Base-by-base conservation (phyloP, 2,888 invertebrate genomes). In the Ichneumoninae sp. region DNA sequence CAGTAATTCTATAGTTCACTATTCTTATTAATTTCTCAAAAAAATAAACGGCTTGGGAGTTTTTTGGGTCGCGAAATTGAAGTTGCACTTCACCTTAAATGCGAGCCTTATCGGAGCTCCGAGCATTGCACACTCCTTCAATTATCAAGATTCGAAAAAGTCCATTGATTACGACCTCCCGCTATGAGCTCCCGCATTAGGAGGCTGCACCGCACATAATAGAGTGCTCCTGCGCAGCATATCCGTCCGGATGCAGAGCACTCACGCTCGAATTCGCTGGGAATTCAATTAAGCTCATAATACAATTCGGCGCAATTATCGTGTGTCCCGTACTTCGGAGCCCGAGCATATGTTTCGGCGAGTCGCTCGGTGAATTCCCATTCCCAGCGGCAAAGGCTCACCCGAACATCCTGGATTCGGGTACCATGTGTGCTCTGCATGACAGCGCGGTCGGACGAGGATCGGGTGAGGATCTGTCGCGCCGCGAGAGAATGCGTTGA, bases 401-500 rank as follows among this genome's bases (percentile, higher is more conserved):
- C 40, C 10, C n/a, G 65, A 71, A 79, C 81, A 85, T 85, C 85
- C 85, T 85, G 85, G 81, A 82, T 78, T 75, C 75, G 52, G 70
- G 65, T 66, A 70, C 60, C 85, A 85, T 79, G 65, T 85, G 85
- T 65, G 81, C 54, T 57, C 69, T 44, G 57, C 71, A 69, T 54
- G 60, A n/a, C 77, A 36, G 30, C 44, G 40, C 77, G 65, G 50
- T 80, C 63, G 68, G 47, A 26, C 33, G 33, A 57, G 60, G 22
- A 44, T 63, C 44, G 47, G 80, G 74, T 68, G 77, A 77, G 75
- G 63, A 50, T 50, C 44, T 44, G 8, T 36, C 13, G 16, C 8
- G 50, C n/a, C 22, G 54, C 13, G 40, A 3, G 22, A 40, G 77
- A 80, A 81, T 78, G 36, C 68, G 68, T 71, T 44, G 13, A 47